Base-by-base conservation (phyloP, 2,888 invertebrate species). In the Orthosia gracilis region DNA sequence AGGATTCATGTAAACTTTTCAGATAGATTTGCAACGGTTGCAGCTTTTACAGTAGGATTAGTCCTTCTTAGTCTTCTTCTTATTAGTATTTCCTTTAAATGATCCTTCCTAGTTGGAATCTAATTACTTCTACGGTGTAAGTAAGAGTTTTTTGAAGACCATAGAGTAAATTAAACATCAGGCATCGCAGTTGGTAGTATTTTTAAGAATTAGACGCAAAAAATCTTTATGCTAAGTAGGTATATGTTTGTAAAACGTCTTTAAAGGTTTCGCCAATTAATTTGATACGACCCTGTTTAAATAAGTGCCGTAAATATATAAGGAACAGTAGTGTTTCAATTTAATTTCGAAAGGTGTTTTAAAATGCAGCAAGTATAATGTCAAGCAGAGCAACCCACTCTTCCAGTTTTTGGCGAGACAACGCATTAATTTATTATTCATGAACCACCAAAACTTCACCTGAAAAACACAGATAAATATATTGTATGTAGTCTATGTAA, bases 371-470 rank as follows among this genome's bases (percentile, higher is more conserved):
- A 55, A 47, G 49, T 47, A 65, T 61, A 40, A 61, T 63, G 26
- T 59, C 63, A 54, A 47, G 47, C 21, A 47, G 17, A 45, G 59
- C 67, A 64, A 49, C 78, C 78, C 79, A 83, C 79, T 64, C 47
- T 49, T 49, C 63, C 57, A 47, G 18, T 55, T 71, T 78, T 67
- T 59, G 54, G 31, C 66, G 58, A 70, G 50, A 63, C 66, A 55
- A 21, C 58, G 50, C 54, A 76, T 76, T 54, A 1, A 59, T 82
- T 50, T 58, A 70, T 70, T 79, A 70, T 82, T 77, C 66, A 82
- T 63, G 49, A 26, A 50, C 73, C 26, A 50, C n/a, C 40, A 54
- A 49, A 26, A 26, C 17, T 66, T n/a, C 45, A 40, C n/a, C 23
- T 49, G n/a, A 57, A 62, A 57, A 49, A 21, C 31, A 47, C 13